Percentiles rank a stretch among this genome's conserved stretches.
These are phyloP conservation scores for Physocephala rufipes DNA, from an alignment of 2,888 invertebrate genomes.

Conservation along the genomic window DNA sequence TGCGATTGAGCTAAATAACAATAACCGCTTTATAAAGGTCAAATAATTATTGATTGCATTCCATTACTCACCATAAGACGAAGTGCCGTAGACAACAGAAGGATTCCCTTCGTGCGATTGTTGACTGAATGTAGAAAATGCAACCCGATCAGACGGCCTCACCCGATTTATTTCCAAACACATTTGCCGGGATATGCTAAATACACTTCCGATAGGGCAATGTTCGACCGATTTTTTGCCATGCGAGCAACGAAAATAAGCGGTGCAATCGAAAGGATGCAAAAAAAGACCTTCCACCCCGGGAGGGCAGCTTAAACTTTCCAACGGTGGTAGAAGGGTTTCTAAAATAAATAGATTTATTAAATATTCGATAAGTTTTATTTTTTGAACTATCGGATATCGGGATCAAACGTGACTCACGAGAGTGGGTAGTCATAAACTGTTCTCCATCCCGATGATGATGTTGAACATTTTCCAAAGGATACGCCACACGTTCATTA, in stretches of 20 bases:
- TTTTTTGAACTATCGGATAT: neutral
- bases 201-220: constrained; percentile 72
- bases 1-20: neutral
- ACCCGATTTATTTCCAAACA: constrained; percentile 72
- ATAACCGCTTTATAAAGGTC: neutral
- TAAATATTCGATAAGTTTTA: neutral
- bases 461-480: neutral
- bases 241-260: constrained; percentile 73
- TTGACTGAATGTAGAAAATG: constrained; percentile 43
- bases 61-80: constrained; percentile 2
- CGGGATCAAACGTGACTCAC: neutral
- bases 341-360: neutral
- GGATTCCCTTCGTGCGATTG: neutral
- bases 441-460: neutral
- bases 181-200: constrained; percentile 68
- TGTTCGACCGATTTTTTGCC: constrained; percentile 71
- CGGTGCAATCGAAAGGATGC: constrained; percentile 69
- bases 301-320: constrained; percentile 63
- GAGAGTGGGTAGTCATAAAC: neutral
- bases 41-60: too few relatives aligned
- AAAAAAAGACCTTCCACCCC: constrained; percentile 66
- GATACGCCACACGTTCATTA: constrained; percentile 47
- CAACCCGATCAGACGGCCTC: constrained; percentile 60
- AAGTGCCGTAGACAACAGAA: neutral
- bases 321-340: neutral